Conservation (phyloP, 2,888 invertebrate species). For the Dynastes maya region DNA sequence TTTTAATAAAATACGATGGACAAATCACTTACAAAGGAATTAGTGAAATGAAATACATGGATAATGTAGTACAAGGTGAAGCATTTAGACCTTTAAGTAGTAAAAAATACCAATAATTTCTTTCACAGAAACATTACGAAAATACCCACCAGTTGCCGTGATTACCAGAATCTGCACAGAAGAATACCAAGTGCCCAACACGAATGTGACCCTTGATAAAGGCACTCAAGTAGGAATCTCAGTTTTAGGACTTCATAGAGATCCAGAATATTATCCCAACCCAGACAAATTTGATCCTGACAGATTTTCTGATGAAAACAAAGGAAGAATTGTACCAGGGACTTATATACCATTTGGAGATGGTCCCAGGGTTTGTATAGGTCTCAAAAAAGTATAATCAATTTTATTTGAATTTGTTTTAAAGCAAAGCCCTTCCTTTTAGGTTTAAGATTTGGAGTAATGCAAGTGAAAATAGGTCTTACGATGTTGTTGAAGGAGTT, state of each 20-base stretch:
- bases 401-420: background rate
- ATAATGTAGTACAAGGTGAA: constrained; percentile 67
- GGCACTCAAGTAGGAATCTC: constrained; percentile 74
- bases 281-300: constrained; percentile 75
- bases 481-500: constrained; percentile 57
- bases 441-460: constrained; percentile 61
- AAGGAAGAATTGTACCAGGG: constrained; percentile 68
- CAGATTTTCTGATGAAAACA: constrained; percentile 73
- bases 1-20: constrained; percentile 62
- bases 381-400: constrained; percentile 61
- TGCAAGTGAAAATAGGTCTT: constrained; percentile 61
- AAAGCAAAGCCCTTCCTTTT: constrained; percentile 41
- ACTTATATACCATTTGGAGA: constrained; percentile 75
- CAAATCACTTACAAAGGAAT: constrained; percentile 67
- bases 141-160: constrained; percentile 74
- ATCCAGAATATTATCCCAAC: constrained; percentile 73
- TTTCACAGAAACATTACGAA: constrained; percentile 73
- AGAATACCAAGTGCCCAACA: constrained; percentile 71
- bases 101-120: background rate
- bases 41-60: constrained; percentile 69
- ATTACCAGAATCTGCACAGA: constrained; percentile 73
- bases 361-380: constrained; percentile 74
- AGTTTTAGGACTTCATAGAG: constrained; percentile 74
- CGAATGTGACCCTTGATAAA: constrained; percentile 71
- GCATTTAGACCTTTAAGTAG: background rate